Conservation (phyloP, 2,797 vertebrate genomes). For the Tadarida brasiliensis region DNA sequence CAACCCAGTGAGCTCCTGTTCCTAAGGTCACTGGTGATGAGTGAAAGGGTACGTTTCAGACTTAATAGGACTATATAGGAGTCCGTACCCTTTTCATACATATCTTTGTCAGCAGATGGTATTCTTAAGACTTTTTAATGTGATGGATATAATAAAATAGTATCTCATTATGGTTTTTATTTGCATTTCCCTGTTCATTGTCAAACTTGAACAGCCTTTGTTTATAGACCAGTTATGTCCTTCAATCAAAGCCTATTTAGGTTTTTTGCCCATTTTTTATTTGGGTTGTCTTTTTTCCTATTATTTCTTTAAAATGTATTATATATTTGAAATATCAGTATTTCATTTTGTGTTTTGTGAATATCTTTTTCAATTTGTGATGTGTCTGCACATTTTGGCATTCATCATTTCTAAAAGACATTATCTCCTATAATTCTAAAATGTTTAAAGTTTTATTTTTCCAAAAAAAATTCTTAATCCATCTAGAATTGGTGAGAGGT, state of each 20-base stretch:
- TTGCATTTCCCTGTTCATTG: neutral
- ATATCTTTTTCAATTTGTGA: neutral
- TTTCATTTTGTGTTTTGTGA: neutral
- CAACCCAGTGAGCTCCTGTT: neutral
- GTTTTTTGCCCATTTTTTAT: neutral
- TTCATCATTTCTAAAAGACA: neutral
- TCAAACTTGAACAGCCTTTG: neutral
- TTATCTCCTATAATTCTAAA: neutral
- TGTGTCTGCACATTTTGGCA: neutral
- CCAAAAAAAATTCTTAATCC: neutral
- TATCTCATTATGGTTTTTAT: neutral
- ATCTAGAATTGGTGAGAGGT: neutral
- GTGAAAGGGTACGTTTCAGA: neutral
- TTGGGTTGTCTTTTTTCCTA: neutral
- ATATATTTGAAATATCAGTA: neutral
- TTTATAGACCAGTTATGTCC: neutral
- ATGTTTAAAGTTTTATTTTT: neutral
- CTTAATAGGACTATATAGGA: neutral
- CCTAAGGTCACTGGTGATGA: neutral
- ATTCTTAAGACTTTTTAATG: neutral
- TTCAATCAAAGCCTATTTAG: neutral
- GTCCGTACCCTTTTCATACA: neutral
- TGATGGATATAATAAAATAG: neutral
- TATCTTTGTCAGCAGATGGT: neutral
- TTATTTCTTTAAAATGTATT: neutral